These are phyloP conservation scores for Trachelus iudaicus DNA, from an alignment of 2,888 invertebrate species.

Conservation along the genomic window DNA sequence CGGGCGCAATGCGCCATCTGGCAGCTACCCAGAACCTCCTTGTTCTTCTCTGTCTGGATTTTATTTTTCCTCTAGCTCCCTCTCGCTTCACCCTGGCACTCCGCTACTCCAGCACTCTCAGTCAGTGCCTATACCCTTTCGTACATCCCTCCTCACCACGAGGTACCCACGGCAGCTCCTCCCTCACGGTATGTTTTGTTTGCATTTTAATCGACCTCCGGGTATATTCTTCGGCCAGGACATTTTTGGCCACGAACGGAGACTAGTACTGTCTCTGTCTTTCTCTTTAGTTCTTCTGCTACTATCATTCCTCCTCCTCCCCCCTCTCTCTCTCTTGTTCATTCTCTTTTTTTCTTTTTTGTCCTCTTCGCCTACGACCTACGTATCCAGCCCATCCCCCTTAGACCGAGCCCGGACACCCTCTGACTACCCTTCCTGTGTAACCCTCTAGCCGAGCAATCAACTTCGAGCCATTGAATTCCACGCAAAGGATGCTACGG, in stretches of 20 bases:
- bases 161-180: conserved; percentile 4
- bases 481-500: neutral
- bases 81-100: conserved; percentile 1
- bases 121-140: neutral
- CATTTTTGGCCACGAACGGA: conserved; percentile 21
- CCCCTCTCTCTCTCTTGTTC: too few species aligned
- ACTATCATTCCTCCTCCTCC: too few species aligned
- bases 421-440: neutral
- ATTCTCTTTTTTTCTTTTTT: neutral
- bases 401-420: conserved; percentile 16
- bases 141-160: neutral
- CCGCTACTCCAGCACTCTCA: neutral
- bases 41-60: conserved; percentile 4
- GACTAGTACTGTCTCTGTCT: neutral
- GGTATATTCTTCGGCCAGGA: conserved; percentile 18
- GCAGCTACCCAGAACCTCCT: conserved; percentile 47
- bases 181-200: conserved; percentile 26
- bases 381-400: neutral
- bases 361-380: neutral
- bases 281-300: too few species aligned
- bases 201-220: conserved; percentile 40
- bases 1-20: conserved; percentile 52
- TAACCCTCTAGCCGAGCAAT: neutral
- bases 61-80: conserved; percentile 17
- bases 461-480: conserved; percentile 3